These are phyloP conservation scores for Patella caerulea DNA, from an alignment of 2,888 invertebrate species.

Conservation along the genomic window DNA sequence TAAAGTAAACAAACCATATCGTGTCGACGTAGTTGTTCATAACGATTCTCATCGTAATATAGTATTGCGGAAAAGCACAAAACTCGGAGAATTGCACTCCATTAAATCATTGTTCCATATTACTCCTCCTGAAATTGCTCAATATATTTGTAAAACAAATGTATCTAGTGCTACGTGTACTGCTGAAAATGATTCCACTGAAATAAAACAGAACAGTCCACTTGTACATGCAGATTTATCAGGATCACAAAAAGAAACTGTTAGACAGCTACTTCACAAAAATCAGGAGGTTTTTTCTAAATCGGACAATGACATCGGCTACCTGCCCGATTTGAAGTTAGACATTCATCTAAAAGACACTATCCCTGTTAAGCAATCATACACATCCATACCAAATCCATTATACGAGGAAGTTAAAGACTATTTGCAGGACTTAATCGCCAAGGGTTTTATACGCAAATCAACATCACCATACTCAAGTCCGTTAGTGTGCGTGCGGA, in stretches of 20 bases:
- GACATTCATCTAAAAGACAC: background rate
- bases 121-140: too few relatives aligned
- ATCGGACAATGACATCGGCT: background rate
- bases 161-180: too few relatives aligned
- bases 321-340: background rate
- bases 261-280: background rate
- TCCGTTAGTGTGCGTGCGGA: too few relatives aligned
- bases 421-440: background rate
- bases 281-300: too few relatives aligned
- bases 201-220: too few relatives aligned
- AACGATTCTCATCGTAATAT: too few relatives aligned
- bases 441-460: background rate
- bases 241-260: background rate
- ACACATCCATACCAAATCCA: background rate
- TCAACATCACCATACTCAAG: background rate
- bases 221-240: too few relatives aligned
- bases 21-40: background rate
- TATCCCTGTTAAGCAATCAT: background rate
- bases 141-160: too few relatives aligned
- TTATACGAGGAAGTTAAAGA: background rate
- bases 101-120: too few relatives aligned
- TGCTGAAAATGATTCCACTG: too few relatives aligned
- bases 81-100: too few relatives aligned
- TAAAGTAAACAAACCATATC: background rate
- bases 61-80: too few relatives aligned